Conservation (phyloP, 1,140 invertebrate genomes). For the Ylistrum balloti region DNA sequence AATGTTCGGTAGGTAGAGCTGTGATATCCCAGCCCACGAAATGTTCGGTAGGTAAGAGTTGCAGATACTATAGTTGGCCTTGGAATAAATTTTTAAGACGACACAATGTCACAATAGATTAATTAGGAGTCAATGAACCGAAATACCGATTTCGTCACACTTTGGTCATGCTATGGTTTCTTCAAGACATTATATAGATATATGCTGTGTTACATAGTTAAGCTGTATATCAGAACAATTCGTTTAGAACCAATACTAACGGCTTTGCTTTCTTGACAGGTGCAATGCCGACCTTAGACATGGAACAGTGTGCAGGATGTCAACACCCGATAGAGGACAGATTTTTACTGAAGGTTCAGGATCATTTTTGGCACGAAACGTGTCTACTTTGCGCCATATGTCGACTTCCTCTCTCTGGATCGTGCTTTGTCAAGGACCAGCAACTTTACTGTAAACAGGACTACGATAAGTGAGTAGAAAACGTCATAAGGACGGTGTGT, state of each 20-base stretch:
- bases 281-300: slow-evolving; percentile 55
- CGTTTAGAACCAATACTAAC: too few species aligned
- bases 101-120: not conserved
- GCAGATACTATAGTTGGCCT: too few species aligned
- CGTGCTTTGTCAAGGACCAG: slow-evolving; percentile 56
- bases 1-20: too few species aligned
- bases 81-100: not conserved
- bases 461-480: slow-evolving; percentile 57
- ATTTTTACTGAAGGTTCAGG: slow-evolving; percentile 56
- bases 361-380: slow-evolving; percentile 60
- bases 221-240: too few species aligned
- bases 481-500: too few species aligned
- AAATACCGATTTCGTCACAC: not conserved
- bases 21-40: too few species aligned
- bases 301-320: slow-evolving; percentile 58
- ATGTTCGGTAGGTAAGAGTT: too few species aligned
- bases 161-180: too few species aligned
- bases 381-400: slow-evolving; percentile 61
- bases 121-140: not conserved
- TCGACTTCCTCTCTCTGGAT: slow-evolving; percentile 56
- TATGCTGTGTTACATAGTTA: too few species aligned
- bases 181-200: too few species aligned
- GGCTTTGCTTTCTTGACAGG: slow-evolving; percentile 26
- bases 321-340: slow-evolving; percentile 53
- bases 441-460: slow-evolving; percentile 57